Conservation (phyloP, 2,888 invertebrate genomes). For the Rhabditophanes sp. region DNA sequence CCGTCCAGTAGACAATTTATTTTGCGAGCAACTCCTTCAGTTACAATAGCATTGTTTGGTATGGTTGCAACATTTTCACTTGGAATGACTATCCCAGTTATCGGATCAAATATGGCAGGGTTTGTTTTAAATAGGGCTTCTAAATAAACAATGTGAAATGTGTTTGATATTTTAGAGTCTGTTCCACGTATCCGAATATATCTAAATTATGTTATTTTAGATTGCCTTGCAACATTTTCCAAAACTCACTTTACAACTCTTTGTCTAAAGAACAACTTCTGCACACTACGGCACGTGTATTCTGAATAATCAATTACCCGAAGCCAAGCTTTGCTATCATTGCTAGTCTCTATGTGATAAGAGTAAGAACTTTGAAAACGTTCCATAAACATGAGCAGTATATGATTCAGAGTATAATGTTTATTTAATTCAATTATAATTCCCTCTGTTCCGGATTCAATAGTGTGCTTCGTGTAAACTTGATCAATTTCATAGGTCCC, state of each 20-base stretch:
- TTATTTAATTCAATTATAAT: neutral
- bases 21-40: constrained; percentile 81
- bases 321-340: constrained; percentile 86
- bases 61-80: constrained; percentile 77
- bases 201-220: too few relatives aligned
- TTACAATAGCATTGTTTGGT: constrained; percentile 67
- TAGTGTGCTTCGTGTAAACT: neutral
- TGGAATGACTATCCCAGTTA: constrained; percentile 60
- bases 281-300: constrained; percentile 89
- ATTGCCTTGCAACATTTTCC: too few relatives aligned
- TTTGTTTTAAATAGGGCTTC: constrained; percentile 3
- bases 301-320: constrained; percentile 76
- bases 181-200: too few relatives aligned
- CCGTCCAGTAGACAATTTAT: constrained; percentile 89
- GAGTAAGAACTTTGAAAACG: too few relatives aligned
- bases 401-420: too few relatives aligned
- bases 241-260: constrained; percentile 59
- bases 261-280: constrained; percentile 74
- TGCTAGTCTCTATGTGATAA: too few relatives aligned
- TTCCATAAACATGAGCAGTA: too few relatives aligned
- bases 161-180: too few relatives aligned
- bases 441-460: neutral
- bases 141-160: constrained; percentile 4
- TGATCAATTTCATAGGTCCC: neutral
- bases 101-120: constrained; percentile 48